phyloP scores from a whole-genome alignment of 2,888 invertebrate species.

The Coleophora deauratella region DNA sequence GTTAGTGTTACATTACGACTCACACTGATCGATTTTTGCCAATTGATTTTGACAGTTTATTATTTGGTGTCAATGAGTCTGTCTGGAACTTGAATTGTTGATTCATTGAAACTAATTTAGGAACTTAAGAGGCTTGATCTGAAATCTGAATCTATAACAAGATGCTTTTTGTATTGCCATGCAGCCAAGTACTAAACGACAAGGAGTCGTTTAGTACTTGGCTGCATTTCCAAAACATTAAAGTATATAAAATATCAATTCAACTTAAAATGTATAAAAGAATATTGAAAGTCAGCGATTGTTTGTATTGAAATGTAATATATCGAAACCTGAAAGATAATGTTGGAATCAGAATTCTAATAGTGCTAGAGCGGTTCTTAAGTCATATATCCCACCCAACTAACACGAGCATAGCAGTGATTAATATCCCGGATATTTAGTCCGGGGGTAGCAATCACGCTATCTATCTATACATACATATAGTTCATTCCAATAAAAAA shows the following conservation, averaged over 20 bases:
- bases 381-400: constrained; percentile 58
- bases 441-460: constrained; percentile 34
- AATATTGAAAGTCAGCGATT: no score
- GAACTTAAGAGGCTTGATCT: constrained; percentile 9
- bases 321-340: constrained; percentile 41
- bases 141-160: constrained; percentile 16
- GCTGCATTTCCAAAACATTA: no score
- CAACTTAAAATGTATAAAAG: no score
- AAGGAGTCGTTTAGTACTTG: no score
- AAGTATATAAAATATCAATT: no score
- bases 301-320: constrained; percentile 33
- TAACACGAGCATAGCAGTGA: constrained; percentile 44
- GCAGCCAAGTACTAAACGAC: no score
- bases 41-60: constrained; percentile 53
- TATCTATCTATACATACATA: no score
- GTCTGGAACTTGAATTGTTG: constrained; percentile 12
- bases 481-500: constrained; percentile 21
- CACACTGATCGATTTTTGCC: constrained; percentile 30
- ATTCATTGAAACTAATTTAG: constrained; percentile 46
- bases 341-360: constrained; percentile 43
- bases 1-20: no score
- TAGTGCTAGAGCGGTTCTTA: constrained; percentile 51
- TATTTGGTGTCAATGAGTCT: constrained; percentile 45
- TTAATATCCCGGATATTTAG: constrained; percentile 65
- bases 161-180: no score